These are phyloP conservation scores for Lucilia sericata DNA, from an alignment of 1,140 invertebrate species.

Conservation along the genomic window DNA sequence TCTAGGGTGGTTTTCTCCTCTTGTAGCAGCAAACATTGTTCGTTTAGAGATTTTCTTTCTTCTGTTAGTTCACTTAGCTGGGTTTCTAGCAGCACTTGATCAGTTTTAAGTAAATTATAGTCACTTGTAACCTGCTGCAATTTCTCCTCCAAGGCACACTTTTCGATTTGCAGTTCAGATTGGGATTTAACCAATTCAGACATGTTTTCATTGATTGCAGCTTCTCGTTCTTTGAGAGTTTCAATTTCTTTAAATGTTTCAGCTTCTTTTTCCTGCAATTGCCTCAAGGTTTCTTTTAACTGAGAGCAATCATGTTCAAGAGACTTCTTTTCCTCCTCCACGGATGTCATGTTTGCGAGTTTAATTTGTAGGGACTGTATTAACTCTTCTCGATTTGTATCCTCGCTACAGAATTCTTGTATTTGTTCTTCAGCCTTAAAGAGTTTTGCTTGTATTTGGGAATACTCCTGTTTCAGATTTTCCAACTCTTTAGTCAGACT, in stretches of 20 bases:
- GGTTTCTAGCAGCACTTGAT: background rate
- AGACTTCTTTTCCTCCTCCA: too few species aligned
- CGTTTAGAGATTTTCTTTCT: conserved; percentile 31
- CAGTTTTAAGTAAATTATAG: background rate
- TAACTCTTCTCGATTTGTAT: too few species aligned
- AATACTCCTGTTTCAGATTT: background rate
- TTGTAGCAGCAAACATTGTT: background rate
- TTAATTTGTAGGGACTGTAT: too few species aligned
- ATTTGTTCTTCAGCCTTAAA: background rate
- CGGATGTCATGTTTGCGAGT: too few species aligned
- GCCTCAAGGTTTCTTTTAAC: too few species aligned
- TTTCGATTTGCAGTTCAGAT: background rate
- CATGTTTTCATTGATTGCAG: background rate
- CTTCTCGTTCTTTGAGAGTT: background rate
- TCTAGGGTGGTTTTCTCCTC: background rate
- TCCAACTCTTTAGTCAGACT: background rate
- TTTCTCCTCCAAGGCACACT: background rate
- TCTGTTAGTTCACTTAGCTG: conserved; percentile 12
- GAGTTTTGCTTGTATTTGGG: background rate
- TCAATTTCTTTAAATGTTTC: background rate
- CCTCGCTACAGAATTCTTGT: background rate
- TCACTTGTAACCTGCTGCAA: background rate
- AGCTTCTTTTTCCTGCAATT: background rate
- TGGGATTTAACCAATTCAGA: background rate
- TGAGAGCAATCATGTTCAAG: too few species aligned